Conservation (phyloP, 2,113 vertebrate species). For the Trogon surrucura region DNA sequence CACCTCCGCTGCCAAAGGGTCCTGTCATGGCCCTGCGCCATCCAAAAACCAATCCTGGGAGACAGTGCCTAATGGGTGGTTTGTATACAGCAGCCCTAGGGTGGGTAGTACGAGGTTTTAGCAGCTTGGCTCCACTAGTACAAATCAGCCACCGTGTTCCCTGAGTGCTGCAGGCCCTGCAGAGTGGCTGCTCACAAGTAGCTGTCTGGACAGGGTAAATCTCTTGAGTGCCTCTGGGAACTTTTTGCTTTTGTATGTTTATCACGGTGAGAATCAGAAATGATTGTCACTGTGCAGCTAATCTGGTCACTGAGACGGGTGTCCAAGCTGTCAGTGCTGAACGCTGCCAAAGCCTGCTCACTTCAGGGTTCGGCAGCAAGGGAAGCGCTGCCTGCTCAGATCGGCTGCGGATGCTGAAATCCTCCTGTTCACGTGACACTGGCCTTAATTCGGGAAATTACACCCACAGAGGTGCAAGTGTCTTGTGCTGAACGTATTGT, state of each 20-base stretch:
- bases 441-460: neutral
- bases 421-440: rapidly evolving
- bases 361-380: neutral
- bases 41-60: neutral
- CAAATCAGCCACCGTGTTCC: neutral
- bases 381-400: neutral
- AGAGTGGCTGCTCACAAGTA: neutral
- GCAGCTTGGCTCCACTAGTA: neutral
- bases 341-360: neutral
- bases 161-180: neutral
- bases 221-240: neutral
- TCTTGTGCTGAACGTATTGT: rapidly evolving
- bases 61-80: neutral
- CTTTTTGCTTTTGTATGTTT: neutral
- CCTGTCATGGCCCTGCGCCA: rapidly evolving
- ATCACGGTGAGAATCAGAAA: neutral
- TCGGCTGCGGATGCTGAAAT: neutral
- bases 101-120: neutral
- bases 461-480: rapidly evolving
- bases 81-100: neutral
- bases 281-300: rapidly evolving
- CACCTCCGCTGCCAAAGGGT: neutral
- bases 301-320: rapidly evolving
- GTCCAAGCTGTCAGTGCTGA: rapidly evolving
- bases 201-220: neutral